These are phyloP conservation scores for Drosophila obscura DNA, from an alignment of 1,140 invertebrate species.

Conservation along the genomic window DNA sequence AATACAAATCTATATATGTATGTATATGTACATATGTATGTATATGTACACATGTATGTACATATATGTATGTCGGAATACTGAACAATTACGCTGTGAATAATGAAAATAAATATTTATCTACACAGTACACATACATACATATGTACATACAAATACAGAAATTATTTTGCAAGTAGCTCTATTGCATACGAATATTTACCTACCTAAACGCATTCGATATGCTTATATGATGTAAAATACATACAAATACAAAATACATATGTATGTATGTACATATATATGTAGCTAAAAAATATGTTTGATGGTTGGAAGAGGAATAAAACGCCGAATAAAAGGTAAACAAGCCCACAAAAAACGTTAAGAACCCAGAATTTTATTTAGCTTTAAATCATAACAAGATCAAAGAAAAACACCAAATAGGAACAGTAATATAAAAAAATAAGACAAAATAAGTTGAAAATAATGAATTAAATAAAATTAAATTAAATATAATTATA, in stretches of 20 bases:
- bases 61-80: conserved; percentile 20
- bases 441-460: too few relatives aligned
- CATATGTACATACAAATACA: conserved; percentile 16
- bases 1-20: too few relatives aligned
- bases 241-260: too few relatives aligned
- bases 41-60: too few relatives aligned
- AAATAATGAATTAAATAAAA: too few relatives aligned
- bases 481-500: background rate
- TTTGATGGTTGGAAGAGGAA: background rate
- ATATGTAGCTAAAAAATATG: conserved; percentile 13
- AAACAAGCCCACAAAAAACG: conserved; percentile 60
- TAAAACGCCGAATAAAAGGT: conserved; percentile 32
- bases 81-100: conserved; percentile 2
- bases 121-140: conserved; percentile 14
- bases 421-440: background rate
- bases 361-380: conserved; percentile 41
- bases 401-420: conserved; percentile 40
- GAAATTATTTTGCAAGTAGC: conserved; percentile 8
- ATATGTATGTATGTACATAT: conserved; percentile 14
- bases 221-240: conserved; percentile 19
- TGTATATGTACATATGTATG: conserved; percentile 15
- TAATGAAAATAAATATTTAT: conserved; percentile 14
- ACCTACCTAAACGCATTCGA: conserved; percentile 2
- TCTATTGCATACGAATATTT: conserved; percentile 22
- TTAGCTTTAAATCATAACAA: conserved; percentile 54